A percentile compares a stretch with the other conserved stretches of the same genome.
Conservation (phyloP, 2,113 vertebrate genomes). For the Osmerus eperlanus region DNA sequence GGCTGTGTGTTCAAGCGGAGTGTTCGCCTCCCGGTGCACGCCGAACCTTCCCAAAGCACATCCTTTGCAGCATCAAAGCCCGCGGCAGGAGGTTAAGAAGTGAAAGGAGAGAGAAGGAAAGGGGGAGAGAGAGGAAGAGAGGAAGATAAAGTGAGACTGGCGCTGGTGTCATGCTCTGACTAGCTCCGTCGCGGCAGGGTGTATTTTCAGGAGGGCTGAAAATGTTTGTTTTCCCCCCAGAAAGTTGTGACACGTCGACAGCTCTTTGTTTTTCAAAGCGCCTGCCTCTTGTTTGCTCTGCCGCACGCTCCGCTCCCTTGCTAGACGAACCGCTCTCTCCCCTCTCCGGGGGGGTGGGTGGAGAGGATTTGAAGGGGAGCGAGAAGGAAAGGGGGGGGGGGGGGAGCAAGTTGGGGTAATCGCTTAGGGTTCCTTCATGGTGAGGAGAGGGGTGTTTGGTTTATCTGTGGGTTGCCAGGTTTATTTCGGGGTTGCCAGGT, state of each 20-base stretch:
- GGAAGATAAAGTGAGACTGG: too few relatives aligned
- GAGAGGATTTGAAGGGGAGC: neutral
- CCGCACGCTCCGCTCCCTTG: constrained; percentile 21
- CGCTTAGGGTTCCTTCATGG: neutral
- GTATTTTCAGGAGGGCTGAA: constrained; percentile 28
- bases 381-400: neutral
- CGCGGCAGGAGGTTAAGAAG: neutral
- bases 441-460: neutral
- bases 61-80: constrained; percentile 27
- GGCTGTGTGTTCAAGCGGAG: too few relatives aligned
- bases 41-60: constrained; percentile 18
- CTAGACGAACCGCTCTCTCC: neutral
- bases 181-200: constrained; percentile 13
- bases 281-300: constrained; percentile 37
- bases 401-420: neutral
- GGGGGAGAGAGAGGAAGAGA: too few relatives aligned
- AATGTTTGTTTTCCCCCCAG: constrained; percentile 55
- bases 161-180: constrained; percentile 25
- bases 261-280: constrained; percentile 41
- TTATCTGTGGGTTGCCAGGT: constrained; percentile 22
- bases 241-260: constrained; percentile 44
- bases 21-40: too few relatives aligned
- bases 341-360: neutral
- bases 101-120: too few relatives aligned
- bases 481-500: too few relatives aligned